Conservation (phyloP, 2,888 invertebrate genomes). For the Cheilosia vulpina region DNA sequence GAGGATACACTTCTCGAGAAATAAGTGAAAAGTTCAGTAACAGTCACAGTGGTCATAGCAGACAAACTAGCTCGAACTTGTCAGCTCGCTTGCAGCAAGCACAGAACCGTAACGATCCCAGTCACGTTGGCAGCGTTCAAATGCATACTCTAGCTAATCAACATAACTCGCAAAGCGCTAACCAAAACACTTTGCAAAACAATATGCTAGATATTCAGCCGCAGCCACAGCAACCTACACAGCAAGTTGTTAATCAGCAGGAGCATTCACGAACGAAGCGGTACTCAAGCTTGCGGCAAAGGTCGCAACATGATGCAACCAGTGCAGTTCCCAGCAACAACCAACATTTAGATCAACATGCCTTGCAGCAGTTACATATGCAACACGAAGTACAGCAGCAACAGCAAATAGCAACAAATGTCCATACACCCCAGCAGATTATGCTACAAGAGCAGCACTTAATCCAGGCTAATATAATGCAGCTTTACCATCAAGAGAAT, state of each 20-base stretch:
- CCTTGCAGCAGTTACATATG: conserved; percentile 78
- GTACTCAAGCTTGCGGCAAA: conserved; percentile 86
- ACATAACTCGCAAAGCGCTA: conserved; percentile 76
- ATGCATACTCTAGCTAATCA: conserved; percentile 82
- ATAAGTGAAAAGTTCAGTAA: conserved; percentile 47
- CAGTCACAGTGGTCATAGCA: conserved; percentile 41
- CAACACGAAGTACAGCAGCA: conserved; percentile 78
- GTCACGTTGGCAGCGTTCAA: conserved; percentile 83
- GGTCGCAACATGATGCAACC: conserved; percentile 80
- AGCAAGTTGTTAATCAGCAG: conserved; percentile 80
- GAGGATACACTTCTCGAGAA: conserved; percentile 56
- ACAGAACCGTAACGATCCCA: conserved; percentile 82
- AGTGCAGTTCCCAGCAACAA: conserved; percentile 50
- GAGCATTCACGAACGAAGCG: conserved; percentile 86
- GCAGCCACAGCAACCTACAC: conserved; percentile 75
- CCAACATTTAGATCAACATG: conserved; percentile 77
- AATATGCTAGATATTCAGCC: conserved; percentile 69
- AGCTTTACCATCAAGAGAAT: conserved; percentile 80
- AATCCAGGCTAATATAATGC: conserved; percentile 78
- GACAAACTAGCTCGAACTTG: conserved; percentile 77
- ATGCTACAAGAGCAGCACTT: conserved; percentile 79
- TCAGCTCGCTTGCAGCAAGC: conserved; percentile 82
- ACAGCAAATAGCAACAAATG: conserved; percentile 70
- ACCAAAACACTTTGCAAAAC: conserved; percentile 77
- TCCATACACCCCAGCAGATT: conserved; percentile 78